A percentile compares a stretch with the other conserved stretches of the same genome.
These are phyloP conservation scores for Alouatta palliata DNA, from an alignment of 2,113 vertebrate genomes.

Conservation along the genomic window DNA sequence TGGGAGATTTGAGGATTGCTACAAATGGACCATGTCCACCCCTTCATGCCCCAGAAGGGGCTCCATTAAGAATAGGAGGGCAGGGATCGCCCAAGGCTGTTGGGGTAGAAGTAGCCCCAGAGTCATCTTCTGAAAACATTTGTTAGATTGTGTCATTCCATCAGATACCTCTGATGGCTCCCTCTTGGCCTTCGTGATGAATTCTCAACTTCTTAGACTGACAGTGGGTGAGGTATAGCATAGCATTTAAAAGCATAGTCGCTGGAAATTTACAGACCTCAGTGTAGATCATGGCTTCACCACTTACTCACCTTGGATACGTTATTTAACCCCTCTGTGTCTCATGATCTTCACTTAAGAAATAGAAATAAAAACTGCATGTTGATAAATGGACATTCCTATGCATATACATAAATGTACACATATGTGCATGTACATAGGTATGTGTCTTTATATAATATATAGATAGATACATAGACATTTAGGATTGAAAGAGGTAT, in stretches of 20 bases:
- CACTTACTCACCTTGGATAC: neutral
- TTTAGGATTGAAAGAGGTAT: neutral
- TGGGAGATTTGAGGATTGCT: neutral
- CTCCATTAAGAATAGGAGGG: neutral
- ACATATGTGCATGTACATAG: neutral
- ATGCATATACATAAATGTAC: too few species aligned
- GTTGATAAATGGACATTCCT: too few species aligned
- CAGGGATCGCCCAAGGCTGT: neutral
- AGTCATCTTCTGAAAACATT: neutral
- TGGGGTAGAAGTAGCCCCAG: accelerated
- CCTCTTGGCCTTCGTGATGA: neutral
- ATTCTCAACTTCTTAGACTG: neutral
- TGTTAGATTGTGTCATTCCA: neutral
- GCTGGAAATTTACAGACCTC: neutral
- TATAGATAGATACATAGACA: neutral
- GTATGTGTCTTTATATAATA: neutral
- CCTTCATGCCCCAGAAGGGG: neutral
- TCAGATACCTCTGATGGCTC: neutral
- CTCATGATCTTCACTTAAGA: neutral
- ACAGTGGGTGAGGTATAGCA: neutral
- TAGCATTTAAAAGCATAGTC: neutral
- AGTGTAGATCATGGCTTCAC: neutral
- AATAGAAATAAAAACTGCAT: neutral
- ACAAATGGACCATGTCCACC: neutral
- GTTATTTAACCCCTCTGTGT: neutral